These are phyloP conservation scores for Pomatostomus ruficeps DNA, from an alignment of 2,113 vertebrate genomes.

Conservation along the genomic window DNA sequence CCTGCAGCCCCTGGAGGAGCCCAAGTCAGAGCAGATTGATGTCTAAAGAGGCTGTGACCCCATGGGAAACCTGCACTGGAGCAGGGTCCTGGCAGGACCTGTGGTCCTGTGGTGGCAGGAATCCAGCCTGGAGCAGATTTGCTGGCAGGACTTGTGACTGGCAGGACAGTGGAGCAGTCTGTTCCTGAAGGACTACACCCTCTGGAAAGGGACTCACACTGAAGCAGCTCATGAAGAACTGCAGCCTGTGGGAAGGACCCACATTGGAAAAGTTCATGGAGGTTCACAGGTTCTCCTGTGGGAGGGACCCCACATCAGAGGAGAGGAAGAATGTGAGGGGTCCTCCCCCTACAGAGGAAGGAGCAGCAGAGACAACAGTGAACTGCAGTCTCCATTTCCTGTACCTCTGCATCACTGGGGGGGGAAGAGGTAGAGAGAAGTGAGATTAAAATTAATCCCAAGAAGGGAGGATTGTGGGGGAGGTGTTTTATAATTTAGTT, in stretches of 20 bases:
- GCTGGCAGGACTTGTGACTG: not conserved
- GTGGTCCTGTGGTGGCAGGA: not conserved
- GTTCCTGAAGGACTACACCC: not conserved
- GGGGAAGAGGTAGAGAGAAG: not conserved
- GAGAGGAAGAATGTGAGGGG: not conserved
- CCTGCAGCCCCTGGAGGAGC: not conserved
- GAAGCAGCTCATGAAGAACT: not conserved
- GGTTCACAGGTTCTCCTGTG: not conserved
- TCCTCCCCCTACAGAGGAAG: not conserved
- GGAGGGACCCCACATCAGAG: not conserved
- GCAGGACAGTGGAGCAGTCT: accelerated
- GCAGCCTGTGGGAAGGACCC: not conserved
- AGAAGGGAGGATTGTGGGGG: not conserved
- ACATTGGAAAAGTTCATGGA: not conserved
- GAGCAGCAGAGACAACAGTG: not conserved
- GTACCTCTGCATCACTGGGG: accelerated
- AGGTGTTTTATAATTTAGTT: not conserved
- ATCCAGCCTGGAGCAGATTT: not conserved
- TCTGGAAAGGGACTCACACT: not conserved
- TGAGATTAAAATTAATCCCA: not conserved
- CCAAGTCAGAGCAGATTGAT: not conserved
- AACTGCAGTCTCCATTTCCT: not conserved
- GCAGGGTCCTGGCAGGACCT: not conserved
- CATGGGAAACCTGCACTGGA: not conserved
- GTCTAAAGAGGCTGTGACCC: not conserved